Evolutionary conservation across 2,888 invertebrate species (phyloP), one percentile per base, ranked within the genome.

Genomic region (Pollenia angustigena): DNA sequence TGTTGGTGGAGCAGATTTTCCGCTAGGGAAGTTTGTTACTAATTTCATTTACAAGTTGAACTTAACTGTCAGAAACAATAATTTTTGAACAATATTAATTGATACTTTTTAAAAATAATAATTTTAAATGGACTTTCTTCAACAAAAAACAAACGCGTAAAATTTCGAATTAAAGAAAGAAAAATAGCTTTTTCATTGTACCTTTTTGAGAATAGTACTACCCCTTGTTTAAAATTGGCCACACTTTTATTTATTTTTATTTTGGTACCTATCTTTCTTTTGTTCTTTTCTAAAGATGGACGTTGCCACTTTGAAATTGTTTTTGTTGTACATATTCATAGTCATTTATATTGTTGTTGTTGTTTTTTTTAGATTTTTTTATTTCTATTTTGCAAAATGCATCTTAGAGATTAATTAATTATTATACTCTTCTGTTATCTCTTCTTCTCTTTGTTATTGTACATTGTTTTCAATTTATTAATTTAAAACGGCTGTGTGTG

Each of bases 371-470:
- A n/a, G 0, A 1, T 32, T 6, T 32, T 32, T 32, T 4, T 32
- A 32, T 62, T 68, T 81, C 42, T 12, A 32, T 62, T 75, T 62
- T 78, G 76, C 81, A 81, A 81, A 84, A 71, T 87, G 83, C 86
- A 87, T 87, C 84, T 87, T 84, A 68, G 68, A 87, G 76, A 84
- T 86, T 86, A 87, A 83, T 81, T 76, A 81, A 78, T 84, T 82
- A 85, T 74, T 46, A 56, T 58, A 23, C 80, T 71, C 83, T 81
- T 72, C 11, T 16, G 23, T 50, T 54, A 56, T 52, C 50, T 72
- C 52, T 75, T 44, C 46, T 60, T 62, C 54, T 58, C 23, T 62
- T 81, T 46, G 32, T 32, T 32, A 32, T 69, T 68, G 58, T 14
- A n/a, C 11, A 48, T 56, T 62, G 23, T 78, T 58, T 75, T 75